Evolutionary conservation across 2,888 invertebrate genomes (phyloP).

Genomic region (Caenorhabditis doughertyi): DNA sequence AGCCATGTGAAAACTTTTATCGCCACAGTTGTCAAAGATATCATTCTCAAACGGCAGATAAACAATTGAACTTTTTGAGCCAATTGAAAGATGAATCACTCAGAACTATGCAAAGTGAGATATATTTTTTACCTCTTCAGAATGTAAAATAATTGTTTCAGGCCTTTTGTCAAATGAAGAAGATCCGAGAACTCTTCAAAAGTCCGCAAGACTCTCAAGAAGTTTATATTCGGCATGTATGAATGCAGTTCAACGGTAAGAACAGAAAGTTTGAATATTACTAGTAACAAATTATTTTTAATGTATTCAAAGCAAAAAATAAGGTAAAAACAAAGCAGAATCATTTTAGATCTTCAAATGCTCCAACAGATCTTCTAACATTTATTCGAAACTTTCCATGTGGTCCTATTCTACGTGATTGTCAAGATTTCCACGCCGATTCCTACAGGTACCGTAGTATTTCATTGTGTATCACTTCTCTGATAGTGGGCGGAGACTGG

Average conservation of each 20-base stretch:
- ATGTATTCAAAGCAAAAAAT: background rate
- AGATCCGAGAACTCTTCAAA: constrained; percentile 44
- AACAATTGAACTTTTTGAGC: constrained; percentile 65
- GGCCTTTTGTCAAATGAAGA: constrained; percentile 53
- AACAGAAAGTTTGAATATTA: background rate
- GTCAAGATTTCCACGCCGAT: constrained; percentile 69
- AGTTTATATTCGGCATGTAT: constrained; percentile 64
- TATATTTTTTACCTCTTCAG: background rate
- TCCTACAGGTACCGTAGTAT: constrained; percentile 69
- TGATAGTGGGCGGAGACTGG: constrained; percentile 28
- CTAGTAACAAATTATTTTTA: no score
- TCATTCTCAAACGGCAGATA: constrained; percentile 62
- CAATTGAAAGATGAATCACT: constrained; percentile 60
- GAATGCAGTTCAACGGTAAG: constrained; percentile 63
- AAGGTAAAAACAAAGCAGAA: background rate
- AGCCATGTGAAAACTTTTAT: constrained; percentile 75
- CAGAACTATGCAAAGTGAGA: constrained; percentile 58
- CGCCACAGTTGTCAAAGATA: constrained; percentile 70
- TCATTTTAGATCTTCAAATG: constrained; percentile 56
- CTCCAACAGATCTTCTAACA: constrained; percentile 64
- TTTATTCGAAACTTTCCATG: constrained; percentile 74
- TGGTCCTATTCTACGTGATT: constrained; percentile 72
- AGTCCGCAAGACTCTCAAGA: constrained; percentile 56
- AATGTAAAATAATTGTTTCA: background rate
- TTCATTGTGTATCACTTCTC: constrained; percentile 35